Evolutionary conservation across 2,113 vertebrate species (phyloP), one percentile per base, ranked within the genome.

Genomic region (Callipepla californica): DNA sequence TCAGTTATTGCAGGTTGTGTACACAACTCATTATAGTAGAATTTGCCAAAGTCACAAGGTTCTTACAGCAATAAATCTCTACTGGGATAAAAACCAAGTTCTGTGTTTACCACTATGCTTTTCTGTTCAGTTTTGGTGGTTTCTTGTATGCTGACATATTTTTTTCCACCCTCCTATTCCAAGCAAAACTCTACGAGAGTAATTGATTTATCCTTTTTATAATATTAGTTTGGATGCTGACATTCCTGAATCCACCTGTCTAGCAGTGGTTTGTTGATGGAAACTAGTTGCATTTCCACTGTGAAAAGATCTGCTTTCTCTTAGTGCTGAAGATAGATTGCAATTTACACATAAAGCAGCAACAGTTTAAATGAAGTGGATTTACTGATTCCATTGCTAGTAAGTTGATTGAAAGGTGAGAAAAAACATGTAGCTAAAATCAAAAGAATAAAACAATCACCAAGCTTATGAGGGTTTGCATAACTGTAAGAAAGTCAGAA

Each of bases 1-100:
- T 95, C 91, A 96, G 97, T 97, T 96, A 96, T 97, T 97, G 97
- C 96, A 97, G 96, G 91, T 96, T 96, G 96, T 92, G 82, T 95
- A 96, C 94, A 96, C 75, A 90, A 95, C 87, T 95, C 94, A 97
- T 98, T 97, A 97, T 93, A 94, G 95, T 96, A 94, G 95, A 80
- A 95, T 95, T 96, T 96, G 94, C 97, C 97, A 97, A 94, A 93
- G 80, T 92, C 70, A 75, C 86, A 88, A 88, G 92, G 96, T 94
- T 95, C 92, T 96, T 72, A 82, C 40, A 90, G 86, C 97, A 93
- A 95, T 96, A 92, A 95, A 97, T 95, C 53, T 91, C 85, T 85
- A 30, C 65, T 91, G 90, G 67, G 70, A 80, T 76, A 75, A 92
- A 85, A 69, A 4, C 44, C 93, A 89, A 93, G 65, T 63, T 90